Evolutionary conservation across 2,888 invertebrate species (phyloP).

Genomic region (Cyclophora albipunctata): DNA sequence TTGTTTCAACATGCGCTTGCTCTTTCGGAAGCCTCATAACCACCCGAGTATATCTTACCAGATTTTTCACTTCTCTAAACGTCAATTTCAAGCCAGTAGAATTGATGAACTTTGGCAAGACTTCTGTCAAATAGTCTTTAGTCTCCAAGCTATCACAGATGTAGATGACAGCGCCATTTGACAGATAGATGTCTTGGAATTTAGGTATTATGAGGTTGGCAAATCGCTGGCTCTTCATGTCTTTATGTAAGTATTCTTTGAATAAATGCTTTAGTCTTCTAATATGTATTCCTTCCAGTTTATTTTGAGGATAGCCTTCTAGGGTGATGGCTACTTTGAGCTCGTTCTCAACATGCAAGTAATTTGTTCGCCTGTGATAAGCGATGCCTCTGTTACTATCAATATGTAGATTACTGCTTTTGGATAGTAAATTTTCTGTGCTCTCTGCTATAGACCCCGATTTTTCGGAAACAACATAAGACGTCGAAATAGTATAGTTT

Average conservation of each 20-base stretch:
- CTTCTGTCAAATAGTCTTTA: conserved; percentile 54
- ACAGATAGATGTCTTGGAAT: conserved; percentile 61
- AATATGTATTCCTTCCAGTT: conserved; percentile 59
- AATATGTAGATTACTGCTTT: conserved; percentile 49
- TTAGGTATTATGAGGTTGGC: conserved; percentile 54
- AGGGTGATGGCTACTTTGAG: conserved; percentile 58
- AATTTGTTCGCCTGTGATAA: conserved; percentile 62
- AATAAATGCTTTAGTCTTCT: conserved; percentile 55
- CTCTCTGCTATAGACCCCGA: conserved; percentile 49
- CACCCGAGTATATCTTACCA: conserved; percentile 58
- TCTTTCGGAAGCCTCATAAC: conserved; percentile 56
- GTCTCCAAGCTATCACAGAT: conserved; percentile 65
- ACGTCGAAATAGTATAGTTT: conserved; percentile 23
- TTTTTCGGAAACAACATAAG: conserved; percentile 42
- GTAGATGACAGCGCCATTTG: conserved; percentile 64
- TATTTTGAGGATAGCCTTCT: conserved; percentile 59
- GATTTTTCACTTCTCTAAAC: conserved; percentile 48
- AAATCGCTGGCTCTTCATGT: conserved; percentile 56
- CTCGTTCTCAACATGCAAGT: conserved; percentile 57
- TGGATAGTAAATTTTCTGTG: conserved; percentile 41
- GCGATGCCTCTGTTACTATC: conserved; percentile 62
- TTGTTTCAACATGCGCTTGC: conserved; percentile 47
- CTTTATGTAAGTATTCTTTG: conserved; percentile 59
- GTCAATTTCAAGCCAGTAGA: conserved; percentile 54
- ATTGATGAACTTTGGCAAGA: conserved; percentile 53